Conservation (phyloP, 2,113 vertebrate genomes). For the Coreoperca whiteheadi region DNA sequence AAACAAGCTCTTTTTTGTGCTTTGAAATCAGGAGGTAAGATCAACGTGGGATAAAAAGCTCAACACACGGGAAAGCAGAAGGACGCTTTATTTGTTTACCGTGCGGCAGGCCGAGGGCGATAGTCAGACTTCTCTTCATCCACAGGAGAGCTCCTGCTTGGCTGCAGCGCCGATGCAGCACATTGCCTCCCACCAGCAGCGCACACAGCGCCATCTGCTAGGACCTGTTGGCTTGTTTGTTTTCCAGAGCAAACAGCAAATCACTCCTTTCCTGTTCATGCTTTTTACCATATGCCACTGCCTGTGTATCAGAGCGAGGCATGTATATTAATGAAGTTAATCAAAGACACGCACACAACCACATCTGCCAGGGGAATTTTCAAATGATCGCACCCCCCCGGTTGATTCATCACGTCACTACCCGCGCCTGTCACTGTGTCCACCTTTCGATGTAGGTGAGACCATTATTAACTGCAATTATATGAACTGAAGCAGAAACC, state of each 20-base stretch:
- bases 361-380: constrained; percentile 78
- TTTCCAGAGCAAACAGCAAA: constrained; percentile 99
- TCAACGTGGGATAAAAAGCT: constrained; percentile 79
- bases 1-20: constrained; percentile 71
- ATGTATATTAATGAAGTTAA: constrained; percentile 98
- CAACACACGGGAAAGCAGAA: constrained; percentile 78
- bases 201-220: constrained; percentile 93
- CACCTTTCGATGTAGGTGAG: constrained; percentile 39
- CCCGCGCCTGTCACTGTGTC: constrained; percentile 31
- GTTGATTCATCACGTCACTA: constrained; percentile 64
- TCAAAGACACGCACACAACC: constrained; percentile 85
- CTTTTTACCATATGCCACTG: constrained; percentile 97
- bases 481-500: neutral
- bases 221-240: constrained; percentile 99
- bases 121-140: constrained; percentile 78
- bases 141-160: constrained; percentile 78
- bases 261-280: constrained; percentile 95
- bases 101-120: constrained; percentile 80
- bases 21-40: constrained; percentile 78
- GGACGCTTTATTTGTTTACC: constrained; percentile 83
- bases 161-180: constrained; percentile 76
- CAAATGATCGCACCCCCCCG: constrained; percentile 61
- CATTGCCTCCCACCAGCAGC: constrained; percentile 88
- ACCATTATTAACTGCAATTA: constrained; percentile 17
- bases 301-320: constrained; percentile 92